A percentile compares a stretch with the other conserved stretches of the same genome.
phyloP scores from a whole-genome alignment of 2,888 invertebrate genomes.

The Selenia dentaria region DNA sequence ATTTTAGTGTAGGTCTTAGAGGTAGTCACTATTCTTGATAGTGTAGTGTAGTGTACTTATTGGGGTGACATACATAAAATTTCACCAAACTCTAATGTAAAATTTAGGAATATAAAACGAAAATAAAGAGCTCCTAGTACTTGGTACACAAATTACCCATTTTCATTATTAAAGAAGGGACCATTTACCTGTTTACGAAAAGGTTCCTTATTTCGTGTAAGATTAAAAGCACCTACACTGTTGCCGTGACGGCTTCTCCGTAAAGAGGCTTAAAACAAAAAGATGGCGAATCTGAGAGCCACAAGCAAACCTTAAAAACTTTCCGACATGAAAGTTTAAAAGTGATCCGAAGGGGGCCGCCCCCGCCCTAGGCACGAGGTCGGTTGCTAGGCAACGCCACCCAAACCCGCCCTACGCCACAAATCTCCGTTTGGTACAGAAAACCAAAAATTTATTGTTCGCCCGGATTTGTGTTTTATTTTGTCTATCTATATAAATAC shows the following conservation, averaged over 20 bases:
- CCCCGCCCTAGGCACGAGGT: slow-evolving; percentile 34
- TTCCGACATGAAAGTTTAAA: slow-evolving; percentile 84
- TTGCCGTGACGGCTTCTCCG: slow-evolving; percentile 50
- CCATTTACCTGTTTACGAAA: slow-evolving; percentile 21
- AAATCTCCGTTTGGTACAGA: slow-evolving; percentile 77
- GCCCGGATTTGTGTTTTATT: slow-evolving; percentile 51
- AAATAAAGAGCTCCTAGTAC: too few species aligned
- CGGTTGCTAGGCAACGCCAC: slow-evolving; percentile 75
- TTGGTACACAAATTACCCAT: neutral
- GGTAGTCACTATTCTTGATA: too few species aligned
- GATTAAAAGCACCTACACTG: slow-evolving; percentile 29
- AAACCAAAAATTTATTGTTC: slow-evolving; percentile 75
- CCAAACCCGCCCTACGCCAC: slow-evolving; percentile 67
- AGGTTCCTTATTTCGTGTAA: slow-evolving; percentile 21
- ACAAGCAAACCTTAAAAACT: slow-evolving; percentile 82
- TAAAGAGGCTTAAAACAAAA: slow-evolving; percentile 71
- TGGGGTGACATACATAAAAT: too few species aligned
- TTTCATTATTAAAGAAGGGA: slow-evolving; percentile 6
- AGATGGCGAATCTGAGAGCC: slow-evolving; percentile 74
- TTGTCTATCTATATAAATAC: neutral
- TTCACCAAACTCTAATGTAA: too few species aligned
- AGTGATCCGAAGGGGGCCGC: slow-evolving; percentile 68
- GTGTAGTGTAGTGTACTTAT: too few species aligned
- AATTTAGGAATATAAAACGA: too few species aligned
- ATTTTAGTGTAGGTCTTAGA: too few species aligned